These are phyloP conservation scores for Archips xylosteana DNA, from an alignment of 2,888 invertebrate species.

Conservation along the genomic window DNA sequence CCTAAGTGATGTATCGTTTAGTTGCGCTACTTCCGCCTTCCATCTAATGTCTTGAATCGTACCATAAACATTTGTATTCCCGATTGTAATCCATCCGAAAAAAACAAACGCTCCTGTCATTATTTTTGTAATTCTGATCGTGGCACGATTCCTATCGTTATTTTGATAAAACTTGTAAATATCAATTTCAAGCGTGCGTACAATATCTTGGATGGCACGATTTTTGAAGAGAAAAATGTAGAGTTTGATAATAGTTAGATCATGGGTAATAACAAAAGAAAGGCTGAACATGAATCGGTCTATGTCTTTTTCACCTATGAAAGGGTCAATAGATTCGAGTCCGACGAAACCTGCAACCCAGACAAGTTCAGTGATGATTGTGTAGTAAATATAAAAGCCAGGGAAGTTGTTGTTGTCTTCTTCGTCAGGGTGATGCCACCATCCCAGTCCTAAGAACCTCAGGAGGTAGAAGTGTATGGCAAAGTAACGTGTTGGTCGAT, in stretches of 20 bases:
- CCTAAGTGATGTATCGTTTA: conserved; percentile 60
- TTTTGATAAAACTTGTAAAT: conserved; percentile 74
- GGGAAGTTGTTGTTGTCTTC: conserved; percentile 68
- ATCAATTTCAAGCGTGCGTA: conserved; percentile 68
- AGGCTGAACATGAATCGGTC: conserved; percentile 81
- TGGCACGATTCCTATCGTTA: conserved; percentile 59
- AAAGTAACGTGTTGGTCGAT: conserved; percentile 69
- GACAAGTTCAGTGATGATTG: conserved; percentile 69
- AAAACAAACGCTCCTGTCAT: conserved; percentile 71
- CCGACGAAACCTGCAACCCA: conserved; percentile 79
- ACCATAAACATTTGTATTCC: conserved; percentile 72
- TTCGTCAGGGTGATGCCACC: conserved; percentile 81
- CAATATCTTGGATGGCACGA: conserved; percentile 71
- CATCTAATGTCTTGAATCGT: conserved; percentile 71
- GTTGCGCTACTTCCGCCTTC: conserved; percentile 62
- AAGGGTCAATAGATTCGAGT: conserved; percentile 80
- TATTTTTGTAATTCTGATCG: conserved; percentile 65
- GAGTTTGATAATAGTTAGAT: conserved; percentile 75
- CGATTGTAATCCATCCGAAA: conserved; percentile 79
- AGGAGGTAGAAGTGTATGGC: conserved; percentile 68
- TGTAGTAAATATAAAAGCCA: conserved; percentile 72
- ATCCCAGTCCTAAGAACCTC: conserved; percentile 74
- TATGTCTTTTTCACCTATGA: conserved; percentile 75
- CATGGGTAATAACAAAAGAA: conserved; percentile 79
- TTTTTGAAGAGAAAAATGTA: conserved; percentile 78